Percentiles rank a stretch among this genome's conserved stretches.
Conservation (phyloP, 2,113 vertebrate genomes). For the Chloroceryle aenea region DNA sequence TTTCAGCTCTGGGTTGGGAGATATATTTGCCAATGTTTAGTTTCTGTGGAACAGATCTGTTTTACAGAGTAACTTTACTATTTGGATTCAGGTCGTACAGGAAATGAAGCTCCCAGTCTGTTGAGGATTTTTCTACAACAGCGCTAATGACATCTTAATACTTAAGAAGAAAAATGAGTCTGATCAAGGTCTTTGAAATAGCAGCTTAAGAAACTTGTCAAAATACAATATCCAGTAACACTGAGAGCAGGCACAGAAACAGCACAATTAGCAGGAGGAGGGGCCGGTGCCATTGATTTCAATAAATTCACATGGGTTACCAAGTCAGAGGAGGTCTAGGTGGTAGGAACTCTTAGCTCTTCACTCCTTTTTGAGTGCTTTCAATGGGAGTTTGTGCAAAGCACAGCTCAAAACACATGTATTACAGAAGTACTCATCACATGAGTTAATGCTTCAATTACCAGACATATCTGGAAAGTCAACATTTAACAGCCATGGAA, state of each 20-base stretch:
- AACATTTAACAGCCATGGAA: neutral
- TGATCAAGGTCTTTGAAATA: neutral
- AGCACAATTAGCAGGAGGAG: neutral
- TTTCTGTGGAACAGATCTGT: neutral
- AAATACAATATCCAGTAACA: neutral
- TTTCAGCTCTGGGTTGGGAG: conserved; percentile 8
- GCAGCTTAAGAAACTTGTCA: neutral
- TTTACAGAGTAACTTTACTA: neutral
- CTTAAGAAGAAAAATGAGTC: neutral
- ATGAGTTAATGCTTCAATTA: neutral
- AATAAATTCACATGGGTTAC: neutral
- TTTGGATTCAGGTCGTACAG: neutral
- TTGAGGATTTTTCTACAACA: neutral
- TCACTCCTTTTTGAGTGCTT: neutral
- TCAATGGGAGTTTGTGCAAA: neutral
- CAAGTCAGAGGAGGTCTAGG: neutral
- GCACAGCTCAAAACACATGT: neutral
- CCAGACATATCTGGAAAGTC: neutral
- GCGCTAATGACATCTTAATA: neutral
- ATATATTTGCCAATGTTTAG: neutral
- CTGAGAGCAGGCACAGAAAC: neutral
- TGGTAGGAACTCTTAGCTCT: neutral
- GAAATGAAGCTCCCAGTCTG: neutral
- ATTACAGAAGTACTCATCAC: rapidly evolving
- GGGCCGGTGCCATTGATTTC: neutral